Base-by-base conservation (phyloP, 2,888 invertebrate species). In the Drosophila phalerata region DNA sequence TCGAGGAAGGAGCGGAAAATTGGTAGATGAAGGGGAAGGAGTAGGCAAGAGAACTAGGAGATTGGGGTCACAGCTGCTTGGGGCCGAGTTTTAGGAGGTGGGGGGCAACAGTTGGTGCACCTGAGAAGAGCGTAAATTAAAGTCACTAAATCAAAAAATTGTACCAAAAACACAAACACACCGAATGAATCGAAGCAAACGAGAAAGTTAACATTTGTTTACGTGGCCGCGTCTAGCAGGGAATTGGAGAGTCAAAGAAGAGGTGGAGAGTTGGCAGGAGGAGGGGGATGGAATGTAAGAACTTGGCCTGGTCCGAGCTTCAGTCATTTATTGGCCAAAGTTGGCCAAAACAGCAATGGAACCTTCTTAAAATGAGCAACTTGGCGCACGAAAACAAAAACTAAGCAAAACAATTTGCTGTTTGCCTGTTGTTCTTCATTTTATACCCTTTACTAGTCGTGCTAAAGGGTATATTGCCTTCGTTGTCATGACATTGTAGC, bases 81-180 rank as follows among this genome's bases (percentile, higher is more conserved):
- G 28, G 25, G n/a, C 32, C n/a, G 48, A 3, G 8, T 17, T 28
- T 28, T 48, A 8, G 11, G 19, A 11, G 66, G 47, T 10, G 25
- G 74, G 73, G 72, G 87, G 69, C 80, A 80, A 89, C 90, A 87
- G 89, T 88, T 83, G 86, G 64, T 83, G 83, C 90, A 88, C 88
- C 88, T 88, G 88, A 82, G 85, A 75, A 82, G 84, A 72, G 89
- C 90, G 85, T 84, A 90, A 88, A 88, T 88, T 88, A 90, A 88
- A 88, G 90, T 90, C 86, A 88, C 88, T 88, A 88, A 90, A 90
- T 90, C 86, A 84, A 81, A 85, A 81, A 89, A 89, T 73, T 78
- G 71, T 13, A 5, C 79, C 66, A 64, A 62, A 79, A 88, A 82
- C 64, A 82, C 53, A 69, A 68, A 43, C 45, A 43, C 17, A 69